Evolutionary conservation across 2,113 vertebrate genomes (phyloP).

Genomic region (Corythornis madagascariensis): DNA sequence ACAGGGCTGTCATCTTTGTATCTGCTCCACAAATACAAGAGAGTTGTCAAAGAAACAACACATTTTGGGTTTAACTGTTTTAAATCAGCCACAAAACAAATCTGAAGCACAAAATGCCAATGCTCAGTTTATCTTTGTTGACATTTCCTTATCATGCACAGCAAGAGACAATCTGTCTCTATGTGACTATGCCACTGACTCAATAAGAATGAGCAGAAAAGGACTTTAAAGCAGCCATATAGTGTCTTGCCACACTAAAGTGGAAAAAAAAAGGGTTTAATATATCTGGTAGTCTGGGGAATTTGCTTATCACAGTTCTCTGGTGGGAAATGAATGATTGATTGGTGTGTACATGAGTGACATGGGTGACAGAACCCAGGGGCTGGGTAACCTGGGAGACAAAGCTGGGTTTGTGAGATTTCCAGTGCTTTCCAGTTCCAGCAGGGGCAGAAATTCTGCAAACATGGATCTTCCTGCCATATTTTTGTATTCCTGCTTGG

Average conservation of each 20-base stretch:
- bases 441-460: slow-evolving; percentile 37
- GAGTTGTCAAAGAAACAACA: neutral
- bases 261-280: neutral
- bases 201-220: neutral
- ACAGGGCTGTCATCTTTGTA: neutral
- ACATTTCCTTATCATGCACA: neutral
- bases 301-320: neutral
- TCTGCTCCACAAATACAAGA: neutral
- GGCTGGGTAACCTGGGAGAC: neutral
- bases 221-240: neutral
- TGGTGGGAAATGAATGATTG: neutral
- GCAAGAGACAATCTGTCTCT: neutral
- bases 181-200: neutral
- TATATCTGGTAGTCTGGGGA: neutral
- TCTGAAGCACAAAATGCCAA: fast-evolving
- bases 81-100: neutral
- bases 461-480: slow-evolving; percentile 26
- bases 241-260: neutral
- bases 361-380: neutral
- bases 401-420: slow-evolving; percentile 31
- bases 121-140: neutral
- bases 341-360: neutral
- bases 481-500: slow-evolving; percentile 37
- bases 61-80: neutral
- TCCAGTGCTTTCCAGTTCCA: slow-evolving; percentile 10